Percentiles rank a stretch among this genome's conserved stretches.
Evolutionary conservation across 1,140 invertebrate species (phyloP).

Genomic region (Cyphomyrmex costatus): DNA sequence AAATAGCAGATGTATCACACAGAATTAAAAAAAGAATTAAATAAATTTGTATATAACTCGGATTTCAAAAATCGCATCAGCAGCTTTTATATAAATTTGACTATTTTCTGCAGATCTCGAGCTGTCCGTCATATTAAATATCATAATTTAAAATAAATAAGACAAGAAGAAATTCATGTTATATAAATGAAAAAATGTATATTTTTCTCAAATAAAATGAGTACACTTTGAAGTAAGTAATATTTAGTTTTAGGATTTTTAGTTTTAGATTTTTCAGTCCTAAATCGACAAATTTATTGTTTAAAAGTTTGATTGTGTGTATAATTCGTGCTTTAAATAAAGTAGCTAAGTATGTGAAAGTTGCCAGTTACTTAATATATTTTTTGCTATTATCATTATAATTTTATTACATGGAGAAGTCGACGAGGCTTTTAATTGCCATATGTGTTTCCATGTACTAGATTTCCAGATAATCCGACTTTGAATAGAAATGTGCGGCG

Average conservation of each 20-base stretch:
- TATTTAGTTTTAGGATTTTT: no score
- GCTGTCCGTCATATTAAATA: not conserved
- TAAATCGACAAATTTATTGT: not conserved
- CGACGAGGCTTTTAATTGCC: slow-evolving; percentile 54
- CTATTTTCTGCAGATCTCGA: not conserved
- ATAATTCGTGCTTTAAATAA: slow-evolving; percentile 12
- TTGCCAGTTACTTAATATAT: slow-evolving; percentile 11
- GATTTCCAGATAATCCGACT: slow-evolving; percentile 50
- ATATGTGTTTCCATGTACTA: slow-evolving; percentile 16
- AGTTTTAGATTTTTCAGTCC: not conserved
- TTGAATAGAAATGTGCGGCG: slow-evolving; percentile 54
- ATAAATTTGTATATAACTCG: not conserved
- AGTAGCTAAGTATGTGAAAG: slow-evolving; percentile 6
- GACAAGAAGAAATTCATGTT: not conserved
- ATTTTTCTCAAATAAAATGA: no score
- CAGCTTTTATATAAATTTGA: not conserved
- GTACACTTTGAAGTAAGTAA: not conserved
- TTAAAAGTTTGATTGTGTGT: not conserved
- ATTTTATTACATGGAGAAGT: slow-evolving; percentile 48
- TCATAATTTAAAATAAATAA: not conserved
- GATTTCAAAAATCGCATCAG: not conserved
- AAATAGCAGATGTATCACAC: not conserved
- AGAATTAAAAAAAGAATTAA: not conserved
- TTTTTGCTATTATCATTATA: slow-evolving; percentile 45
- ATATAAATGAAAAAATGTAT: not conserved